Evolutionary conservation across 2,113 vertebrate species (phyloP).

Genomic region (Myotis yumanensis): DNA sequence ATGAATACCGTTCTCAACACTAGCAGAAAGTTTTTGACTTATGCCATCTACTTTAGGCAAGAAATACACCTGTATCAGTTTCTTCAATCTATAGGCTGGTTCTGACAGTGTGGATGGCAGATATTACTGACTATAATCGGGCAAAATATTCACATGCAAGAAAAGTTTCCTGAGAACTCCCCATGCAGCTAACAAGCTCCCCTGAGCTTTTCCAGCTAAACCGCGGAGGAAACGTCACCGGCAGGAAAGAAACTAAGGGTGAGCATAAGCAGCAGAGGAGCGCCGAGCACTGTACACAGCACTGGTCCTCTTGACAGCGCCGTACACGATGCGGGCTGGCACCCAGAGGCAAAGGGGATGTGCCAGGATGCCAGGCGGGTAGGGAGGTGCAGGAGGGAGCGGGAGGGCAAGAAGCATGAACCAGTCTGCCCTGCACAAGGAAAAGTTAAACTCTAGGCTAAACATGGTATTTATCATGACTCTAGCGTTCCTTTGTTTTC

Average conservation of each 20-base stretch:
- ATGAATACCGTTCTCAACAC: not conserved
- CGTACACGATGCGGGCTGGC: not conserved
- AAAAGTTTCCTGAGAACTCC: not conserved
- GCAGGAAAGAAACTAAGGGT: not conserved
- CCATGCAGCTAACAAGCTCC: not conserved
- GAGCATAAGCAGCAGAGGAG: not conserved
- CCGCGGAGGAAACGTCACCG: not conserved
- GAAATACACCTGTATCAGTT: not conserved
- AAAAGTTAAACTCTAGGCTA: not conserved
- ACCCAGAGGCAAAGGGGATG: not conserved
- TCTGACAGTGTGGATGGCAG: not conserved
- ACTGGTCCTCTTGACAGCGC: not conserved
- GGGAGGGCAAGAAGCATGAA: not conserved
- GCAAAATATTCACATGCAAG: not conserved
- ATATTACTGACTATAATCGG: not conserved
- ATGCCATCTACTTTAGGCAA: not conserved
- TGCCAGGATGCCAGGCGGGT: not conserved
- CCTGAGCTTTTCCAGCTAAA: not conserved
- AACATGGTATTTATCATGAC: not conserved
- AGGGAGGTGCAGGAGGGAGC: not conserved
- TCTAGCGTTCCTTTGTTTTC: not conserved
- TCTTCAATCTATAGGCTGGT: not conserved
- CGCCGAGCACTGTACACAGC: no score
- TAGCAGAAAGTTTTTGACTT: not conserved
- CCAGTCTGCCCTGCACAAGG: not conserved